Conservation (phyloP, 2,888 invertebrate species). For the Acanthosoma haemorrhoidale region DNA sequence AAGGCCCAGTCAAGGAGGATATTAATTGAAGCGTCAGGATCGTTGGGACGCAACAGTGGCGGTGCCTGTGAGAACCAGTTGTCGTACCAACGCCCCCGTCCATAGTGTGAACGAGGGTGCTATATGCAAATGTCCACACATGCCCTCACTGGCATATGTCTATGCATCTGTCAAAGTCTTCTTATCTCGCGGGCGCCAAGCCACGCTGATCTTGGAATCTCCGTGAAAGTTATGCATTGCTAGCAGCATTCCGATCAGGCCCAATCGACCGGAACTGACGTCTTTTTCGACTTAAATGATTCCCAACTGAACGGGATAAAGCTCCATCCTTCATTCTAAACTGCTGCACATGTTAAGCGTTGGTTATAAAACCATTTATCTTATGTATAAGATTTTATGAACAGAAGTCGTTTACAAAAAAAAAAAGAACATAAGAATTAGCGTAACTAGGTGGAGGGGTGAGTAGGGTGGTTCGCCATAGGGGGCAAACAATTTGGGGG, state of each 20-base stretch:
- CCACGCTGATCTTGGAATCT: not conserved
- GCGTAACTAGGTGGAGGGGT: too few relatives aligned
- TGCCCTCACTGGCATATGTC: too few relatives aligned
- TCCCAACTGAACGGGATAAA: not conserved
- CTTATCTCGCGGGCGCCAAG: not conserved
- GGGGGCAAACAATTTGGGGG: too few relatives aligned
- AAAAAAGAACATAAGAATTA: too few relatives aligned
- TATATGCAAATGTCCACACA: slow-evolving; percentile 2
- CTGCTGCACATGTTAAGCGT: slow-evolving; percentile 2
- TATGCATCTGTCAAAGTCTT: not conserved
- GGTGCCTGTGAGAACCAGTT: slow-evolving; percentile 14
- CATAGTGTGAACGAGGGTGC: not conserved
- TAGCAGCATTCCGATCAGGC: not conserved
- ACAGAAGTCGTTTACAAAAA: too few relatives aligned
- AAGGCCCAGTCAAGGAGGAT: slow-evolving; percentile 18
- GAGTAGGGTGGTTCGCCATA: too few relatives aligned
- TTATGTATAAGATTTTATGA: too few relatives aligned
- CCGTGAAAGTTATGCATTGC: not conserved
- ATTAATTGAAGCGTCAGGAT: slow-evolving; percentile 18
- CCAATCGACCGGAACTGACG: not conserved
- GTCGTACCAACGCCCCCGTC: not conserved
- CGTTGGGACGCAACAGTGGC: too few relatives aligned
- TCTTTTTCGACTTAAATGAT: not conserved
- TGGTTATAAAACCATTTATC: too few relatives aligned
- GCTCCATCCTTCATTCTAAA: too few relatives aligned